A percentile compares a stretch with the other conserved stretches of the same genome.
Evolutionary conservation across 92 coral and sea anemone genomes (phyloP).

Genomic region (Phymanthus crucifer): DNA sequence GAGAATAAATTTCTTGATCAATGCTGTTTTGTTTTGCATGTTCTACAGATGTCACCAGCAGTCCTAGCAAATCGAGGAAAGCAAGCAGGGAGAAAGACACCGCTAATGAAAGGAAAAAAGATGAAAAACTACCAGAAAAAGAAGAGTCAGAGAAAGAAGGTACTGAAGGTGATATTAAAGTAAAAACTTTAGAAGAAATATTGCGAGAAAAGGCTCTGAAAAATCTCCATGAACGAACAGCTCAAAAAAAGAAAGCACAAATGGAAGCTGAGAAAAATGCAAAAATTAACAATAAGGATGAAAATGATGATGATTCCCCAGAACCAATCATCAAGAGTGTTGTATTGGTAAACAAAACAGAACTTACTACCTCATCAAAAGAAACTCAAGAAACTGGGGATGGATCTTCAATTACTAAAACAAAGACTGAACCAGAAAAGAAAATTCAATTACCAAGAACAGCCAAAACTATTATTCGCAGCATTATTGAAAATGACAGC

Average conservation of each 20-base stretch:
- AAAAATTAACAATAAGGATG: constrained; percentile 13
- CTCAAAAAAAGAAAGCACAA: constrained; percentile 40
- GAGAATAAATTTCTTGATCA: not conserved
- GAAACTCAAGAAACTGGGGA: constrained; percentile 9
- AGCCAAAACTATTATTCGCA: constrained; percentile 24
- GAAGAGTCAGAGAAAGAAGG: constrained; percentile 39
- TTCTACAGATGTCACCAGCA: constrained; percentile 12
- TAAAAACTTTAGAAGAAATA: constrained; percentile 91
- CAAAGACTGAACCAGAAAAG: constrained; percentile 4
- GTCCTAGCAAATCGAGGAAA: constrained; percentile 27
- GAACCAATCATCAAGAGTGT: constrained; percentile 46
- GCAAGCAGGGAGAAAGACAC: constrained; percentile 40
- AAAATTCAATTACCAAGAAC: constrained; percentile 10
- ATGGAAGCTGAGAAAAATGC: constrained; percentile 20
- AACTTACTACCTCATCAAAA: constrained; percentile 1
- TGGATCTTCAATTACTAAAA: not conserved
- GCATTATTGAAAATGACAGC: constrained; percentile 17
- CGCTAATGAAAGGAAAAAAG: constrained; percentile 28
- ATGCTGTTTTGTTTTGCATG: too few species aligned
- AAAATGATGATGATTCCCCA: constrained; percentile 1
- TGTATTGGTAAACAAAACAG: constrained; percentile 26
- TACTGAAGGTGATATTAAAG: constrained; percentile 56
- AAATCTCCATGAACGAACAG: constrained; percentile 81
- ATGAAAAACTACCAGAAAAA: constrained; percentile 27
- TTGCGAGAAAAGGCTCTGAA: constrained; percentile 90